Base-by-base conservation (phyloP, 1,140 invertebrate genomes). In the Periplaneta americana region DNA sequence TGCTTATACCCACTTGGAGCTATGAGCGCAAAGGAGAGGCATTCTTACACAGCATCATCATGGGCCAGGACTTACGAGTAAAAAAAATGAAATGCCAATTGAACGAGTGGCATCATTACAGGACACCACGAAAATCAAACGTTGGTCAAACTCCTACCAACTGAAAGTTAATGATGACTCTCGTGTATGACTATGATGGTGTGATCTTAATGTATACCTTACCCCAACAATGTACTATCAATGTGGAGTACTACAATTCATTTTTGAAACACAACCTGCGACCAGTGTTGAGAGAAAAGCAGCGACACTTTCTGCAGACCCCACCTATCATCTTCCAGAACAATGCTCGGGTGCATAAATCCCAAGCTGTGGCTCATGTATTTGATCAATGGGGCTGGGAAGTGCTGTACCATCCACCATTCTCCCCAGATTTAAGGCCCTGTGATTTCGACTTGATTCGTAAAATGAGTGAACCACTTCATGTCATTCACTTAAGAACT, bases 301-400 rank as follows among this genome's bases (percentile, higher is more conserved):
- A 77, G 5, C 2, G 5, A 2, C 34, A 79, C 78, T 2, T 79
- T 79, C 78, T 79, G 78, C 8, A 79, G 2, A 79, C 75, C 1
- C 75, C 1, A 1, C 1, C 18, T 5, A 79, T 79, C 34, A 79
- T 79, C 36, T 79, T 79, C 1, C 6, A 79, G 78, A 34, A 37
- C 2, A 1, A 79, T 39, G 6, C 34, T 79, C 3, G 78, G 2
- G 15, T 6, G 78, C 78, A 79, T 39, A 33, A 1, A 39, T 17
- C 1, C n/a, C 36, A 79, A 37, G n/a, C 5, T 77, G 75, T 18
- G 75, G 75, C 31, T 1, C 1, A 77, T 77, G 17, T 77, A 31
- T 82, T 86, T 66, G 48, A 78, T n/a, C 80, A 85, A 85, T 85
- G 85, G 22, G 77, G 78, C 75, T 86, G 83, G 81, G 80, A 87